These are phyloP conservation scores for Eumacrocentrus americanus DNA, from an alignment of 2,888 invertebrate species.

Conservation along the genomic window DNA sequence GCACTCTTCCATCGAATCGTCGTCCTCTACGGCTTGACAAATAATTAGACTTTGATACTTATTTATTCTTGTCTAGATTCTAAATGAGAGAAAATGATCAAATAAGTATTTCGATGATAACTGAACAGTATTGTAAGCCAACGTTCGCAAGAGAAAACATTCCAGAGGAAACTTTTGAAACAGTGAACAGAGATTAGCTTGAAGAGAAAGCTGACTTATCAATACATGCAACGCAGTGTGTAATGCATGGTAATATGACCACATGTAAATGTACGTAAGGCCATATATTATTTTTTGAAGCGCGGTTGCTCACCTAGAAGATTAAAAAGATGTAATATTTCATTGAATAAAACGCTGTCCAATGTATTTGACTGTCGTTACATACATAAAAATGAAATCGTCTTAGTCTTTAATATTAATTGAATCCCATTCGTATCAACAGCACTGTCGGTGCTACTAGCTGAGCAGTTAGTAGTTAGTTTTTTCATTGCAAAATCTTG, in stretches of 20 bases:
- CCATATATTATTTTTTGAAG: background rate
- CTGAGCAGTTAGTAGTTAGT: too few relatives aligned
- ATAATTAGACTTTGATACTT: conserved; percentile 36
- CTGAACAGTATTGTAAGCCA: background rate
- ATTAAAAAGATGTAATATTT: conserved; percentile 4
- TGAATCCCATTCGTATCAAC: too few relatives aligned
- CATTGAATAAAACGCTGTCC: conserved; percentile 1
- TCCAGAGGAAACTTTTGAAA: too few relatives aligned
- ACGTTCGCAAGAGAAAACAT: background rate
- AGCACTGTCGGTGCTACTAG: too few relatives aligned
- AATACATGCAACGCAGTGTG: background rate
- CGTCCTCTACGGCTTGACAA: conserved; percentile 61
- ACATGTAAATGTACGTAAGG: background rate
- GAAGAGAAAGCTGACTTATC: background rate
- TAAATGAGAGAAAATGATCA: conserved; percentile 3
- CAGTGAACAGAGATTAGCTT: too few relatives aligned
- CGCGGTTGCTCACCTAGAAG: conserved; percentile 4
- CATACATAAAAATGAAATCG: too few relatives aligned
- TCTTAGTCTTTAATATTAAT: too few relatives aligned
- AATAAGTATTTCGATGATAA: conserved; percentile 6
- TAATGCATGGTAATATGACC: background rate
- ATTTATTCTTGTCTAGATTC: conserved; percentile 5
- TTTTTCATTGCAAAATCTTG: too few relatives aligned
- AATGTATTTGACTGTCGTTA: conserved; percentile 2
- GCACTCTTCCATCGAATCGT: conserved; percentile 65